These are phyloP conservation scores for Imbricaverruca yamaguchii DNA, from an alignment of 2,888 invertebrate species.

Conservation along the genomic window DNA sequence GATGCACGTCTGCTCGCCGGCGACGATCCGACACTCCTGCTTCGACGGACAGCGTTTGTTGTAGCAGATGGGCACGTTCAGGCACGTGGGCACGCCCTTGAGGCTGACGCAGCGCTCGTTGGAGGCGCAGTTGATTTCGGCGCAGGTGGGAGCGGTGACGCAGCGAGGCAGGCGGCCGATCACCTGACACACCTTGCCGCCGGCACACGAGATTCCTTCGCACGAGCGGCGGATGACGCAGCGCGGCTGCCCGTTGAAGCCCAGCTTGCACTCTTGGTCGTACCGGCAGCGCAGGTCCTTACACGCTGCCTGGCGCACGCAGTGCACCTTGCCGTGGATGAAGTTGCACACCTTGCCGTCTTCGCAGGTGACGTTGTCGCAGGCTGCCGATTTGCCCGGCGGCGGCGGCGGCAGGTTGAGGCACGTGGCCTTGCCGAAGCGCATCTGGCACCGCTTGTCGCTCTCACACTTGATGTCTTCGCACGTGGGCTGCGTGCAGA, in stretches of 20 bases:
- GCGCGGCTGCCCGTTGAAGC: background rate
- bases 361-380: background rate
- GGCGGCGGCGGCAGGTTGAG: background rate
- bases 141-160: background rate
- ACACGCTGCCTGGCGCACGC: background rate
- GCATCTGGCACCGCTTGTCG: background rate
- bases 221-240: background rate
- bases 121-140: background rate
- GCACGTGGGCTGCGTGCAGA: background rate
- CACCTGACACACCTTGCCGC: background rate
- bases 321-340: background rate
- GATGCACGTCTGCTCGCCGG: background rate
- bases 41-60: background rate
- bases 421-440: background rate
- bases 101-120: conserved; percentile 7
- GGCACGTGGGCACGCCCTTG: background rate
- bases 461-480: background rate
- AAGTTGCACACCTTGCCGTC: background rate
- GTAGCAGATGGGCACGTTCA: conserved; percentile 2
- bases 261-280: background rate
- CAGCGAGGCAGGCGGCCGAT: conserved; percentile 1
- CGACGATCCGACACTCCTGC: background rate
- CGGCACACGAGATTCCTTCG: background rate
- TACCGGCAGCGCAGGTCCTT: background rate
- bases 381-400: background rate